These are phyloP conservation scores for Melanotaenia maccullochi DNA, from an alignment of 2,797 vertebrate species.

Conservation along the genomic window DNA sequence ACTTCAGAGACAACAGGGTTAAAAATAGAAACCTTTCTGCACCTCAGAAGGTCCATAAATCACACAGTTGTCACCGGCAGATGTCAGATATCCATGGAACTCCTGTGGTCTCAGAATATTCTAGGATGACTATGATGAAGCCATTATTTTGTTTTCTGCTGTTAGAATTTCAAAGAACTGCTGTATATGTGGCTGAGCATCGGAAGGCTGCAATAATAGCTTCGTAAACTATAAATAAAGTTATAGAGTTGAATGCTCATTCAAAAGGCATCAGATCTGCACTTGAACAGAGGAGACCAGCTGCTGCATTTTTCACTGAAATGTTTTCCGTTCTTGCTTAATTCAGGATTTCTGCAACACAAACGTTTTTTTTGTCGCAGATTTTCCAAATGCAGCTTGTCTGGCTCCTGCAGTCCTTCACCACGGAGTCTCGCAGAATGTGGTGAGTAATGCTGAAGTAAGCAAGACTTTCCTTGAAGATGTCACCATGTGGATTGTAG, in stretches of 20 bases:
- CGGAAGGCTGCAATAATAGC: neutral
- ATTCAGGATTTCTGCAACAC: too few relatives aligned
- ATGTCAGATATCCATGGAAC: neutral
- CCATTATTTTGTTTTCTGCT: neutral
- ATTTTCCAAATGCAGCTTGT: too few relatives aligned
- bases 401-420: too few relatives aligned
- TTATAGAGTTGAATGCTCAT: too few relatives aligned
- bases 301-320: too few relatives aligned
- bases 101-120: neutral
- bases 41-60: neutral
- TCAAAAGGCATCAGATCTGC: too few relatives aligned
- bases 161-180: neutral
- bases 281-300: neutral
- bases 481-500: too few relatives aligned
- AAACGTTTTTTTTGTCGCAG: too few relatives aligned
- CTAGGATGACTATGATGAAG: neutral
- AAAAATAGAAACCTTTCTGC: neutral
- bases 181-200: neutral
- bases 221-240: neutral
- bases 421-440: too few relatives aligned
- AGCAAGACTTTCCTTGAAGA: too few relatives aligned
- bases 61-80: neutral
- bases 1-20: neutral
- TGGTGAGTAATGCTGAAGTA: too few relatives aligned
- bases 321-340: too few relatives aligned